Evolutionary conservation across 1,140 invertebrate species (phyloP).

Genomic region (Heliconius melpomene): DNA sequence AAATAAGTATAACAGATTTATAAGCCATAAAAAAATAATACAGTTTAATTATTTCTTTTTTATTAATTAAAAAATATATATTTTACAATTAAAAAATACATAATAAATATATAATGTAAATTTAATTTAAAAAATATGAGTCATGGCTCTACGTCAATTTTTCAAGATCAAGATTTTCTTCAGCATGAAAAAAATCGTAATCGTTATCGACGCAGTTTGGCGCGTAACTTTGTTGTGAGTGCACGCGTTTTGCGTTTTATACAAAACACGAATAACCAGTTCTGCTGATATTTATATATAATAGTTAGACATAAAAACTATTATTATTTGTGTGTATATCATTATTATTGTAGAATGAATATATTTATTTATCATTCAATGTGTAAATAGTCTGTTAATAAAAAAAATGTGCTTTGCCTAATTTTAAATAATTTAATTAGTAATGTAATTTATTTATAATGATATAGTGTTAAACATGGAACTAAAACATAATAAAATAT

Average conservation of each 20-base stretch:
- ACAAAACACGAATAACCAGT: not conserved
- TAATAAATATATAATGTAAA: not conserved
- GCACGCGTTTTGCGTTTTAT: slow-evolving; percentile 25
- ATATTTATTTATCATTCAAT: not conserved
- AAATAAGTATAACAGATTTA: no score
- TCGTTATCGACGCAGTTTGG: slow-evolving; percentile 27
- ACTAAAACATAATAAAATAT: not conserved
- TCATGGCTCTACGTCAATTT: not conserved
- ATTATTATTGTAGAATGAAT: not conserved
- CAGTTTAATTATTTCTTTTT: no score
- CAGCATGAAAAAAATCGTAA: slow-evolving; percentile 29
- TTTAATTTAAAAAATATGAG: not conserved
- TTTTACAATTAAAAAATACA: not conserved
- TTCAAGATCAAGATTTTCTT: slow-evolving; percentile 23
- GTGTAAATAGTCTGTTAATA: not conserved
- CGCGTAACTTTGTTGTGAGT: slow-evolving; percentile 33
- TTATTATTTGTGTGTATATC: not conserved
- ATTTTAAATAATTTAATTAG: not conserved
- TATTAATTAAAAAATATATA: no score
- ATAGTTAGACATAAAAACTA: not conserved
- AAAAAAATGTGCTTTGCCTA: not conserved
- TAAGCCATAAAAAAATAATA: no score
- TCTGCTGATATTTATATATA: not conserved
- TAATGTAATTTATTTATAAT: not conserved
- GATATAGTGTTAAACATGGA: not conserved